Evolutionary conservation across 1,140 invertebrate species (phyloP), one percentile per base, ranked within the genome.

Genomic region (Schlechtendalia chinensis): DNA sequence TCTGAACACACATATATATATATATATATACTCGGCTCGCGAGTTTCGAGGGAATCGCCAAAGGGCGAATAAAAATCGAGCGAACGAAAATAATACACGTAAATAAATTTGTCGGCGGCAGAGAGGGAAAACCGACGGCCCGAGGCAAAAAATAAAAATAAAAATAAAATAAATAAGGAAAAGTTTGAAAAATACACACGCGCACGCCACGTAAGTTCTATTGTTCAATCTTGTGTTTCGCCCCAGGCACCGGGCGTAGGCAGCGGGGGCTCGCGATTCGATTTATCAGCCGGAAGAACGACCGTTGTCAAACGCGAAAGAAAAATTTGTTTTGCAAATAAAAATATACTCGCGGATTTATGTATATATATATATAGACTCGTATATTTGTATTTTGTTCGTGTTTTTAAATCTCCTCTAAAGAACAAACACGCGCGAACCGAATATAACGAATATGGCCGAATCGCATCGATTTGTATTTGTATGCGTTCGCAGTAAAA

Each of bases 21-120:
- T n/a, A n/a, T n/a, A 39, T 39, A 39, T 39, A 39, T 50, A 69
- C 45, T 50, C 39, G 19, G 39, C 45, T 69, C 67, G 24, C 56
- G 54, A 32, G 39, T 79, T 79, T 79, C 32, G 45, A 45, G 39
- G 8, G 17, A 79, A 63, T 63, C 32, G 75, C 75, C 58, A 27
- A 63, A 61, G 75, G 75, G 58, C 39, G 54, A 58, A 58, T 58
- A 56, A 59, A 77, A 77, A 77, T 77, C 74, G 58, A 29, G 56
- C 74, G 61, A 79, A 79, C 75, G 75, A 79, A 79, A 79, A 79
- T 75, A 59, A 75, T 75, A 29, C 32, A 58, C 54, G 72, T 75
- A 75, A 75, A 75, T 79, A 79, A 79, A 79, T 79, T 63, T 16
- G 39, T 17, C 19, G 17, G 56, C 16, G 39, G 19, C 19, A 10